Percentiles rank a stretch among this genome's conserved stretches.
Evolutionary conservation across 2,888 invertebrate species (phyloP).

Genomic region (Linyphia triangularis): DNA sequence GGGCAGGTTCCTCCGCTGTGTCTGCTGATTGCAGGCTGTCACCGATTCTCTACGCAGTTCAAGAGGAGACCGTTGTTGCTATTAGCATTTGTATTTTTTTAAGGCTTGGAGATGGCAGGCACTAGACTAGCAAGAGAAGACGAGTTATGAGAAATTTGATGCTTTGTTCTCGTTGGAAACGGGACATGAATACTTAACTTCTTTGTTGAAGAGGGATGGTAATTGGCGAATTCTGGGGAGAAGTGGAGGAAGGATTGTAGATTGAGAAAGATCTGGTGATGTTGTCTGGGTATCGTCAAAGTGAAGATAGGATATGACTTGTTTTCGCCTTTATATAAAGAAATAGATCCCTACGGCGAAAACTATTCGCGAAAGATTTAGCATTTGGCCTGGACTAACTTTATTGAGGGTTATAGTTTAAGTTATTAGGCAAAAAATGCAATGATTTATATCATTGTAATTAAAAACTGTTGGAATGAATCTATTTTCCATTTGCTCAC

Average conservation of each 20-base stretch:
- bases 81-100: not conserved
- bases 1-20: not conserved
- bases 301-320: not conserved
- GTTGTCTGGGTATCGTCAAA: not conserved
- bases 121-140: conserved; percentile 6
- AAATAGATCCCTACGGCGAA: too few relatives aligned
- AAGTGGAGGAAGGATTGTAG: not conserved
- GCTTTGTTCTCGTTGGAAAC: conserved; percentile 43
- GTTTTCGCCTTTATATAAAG: too few relatives aligned
- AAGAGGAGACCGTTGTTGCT: conserved; percentile 32
- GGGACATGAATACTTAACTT: conserved; percentile 36
- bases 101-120: not conserved
- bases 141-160: conserved; percentile 33
- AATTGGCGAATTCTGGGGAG: conserved; percentile 13
- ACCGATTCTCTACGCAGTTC: conserved; percentile 29
- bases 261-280: conserved; percentile 8
- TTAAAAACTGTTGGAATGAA: too few relatives aligned
- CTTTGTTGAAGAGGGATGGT: not conserved
- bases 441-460: too few relatives aligned
- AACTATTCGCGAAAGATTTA: too few relatives aligned
- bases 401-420: too few relatives aligned
- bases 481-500: too few relatives aligned
- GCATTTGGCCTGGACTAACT: too few relatives aligned
- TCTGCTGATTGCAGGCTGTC: conserved; percentile 60
- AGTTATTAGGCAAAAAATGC: too few relatives aligned